Base-by-base conservation (phyloP, 2,797 vertebrate genomes). In the Lepidocolaptes lacrymiger region DNA sequence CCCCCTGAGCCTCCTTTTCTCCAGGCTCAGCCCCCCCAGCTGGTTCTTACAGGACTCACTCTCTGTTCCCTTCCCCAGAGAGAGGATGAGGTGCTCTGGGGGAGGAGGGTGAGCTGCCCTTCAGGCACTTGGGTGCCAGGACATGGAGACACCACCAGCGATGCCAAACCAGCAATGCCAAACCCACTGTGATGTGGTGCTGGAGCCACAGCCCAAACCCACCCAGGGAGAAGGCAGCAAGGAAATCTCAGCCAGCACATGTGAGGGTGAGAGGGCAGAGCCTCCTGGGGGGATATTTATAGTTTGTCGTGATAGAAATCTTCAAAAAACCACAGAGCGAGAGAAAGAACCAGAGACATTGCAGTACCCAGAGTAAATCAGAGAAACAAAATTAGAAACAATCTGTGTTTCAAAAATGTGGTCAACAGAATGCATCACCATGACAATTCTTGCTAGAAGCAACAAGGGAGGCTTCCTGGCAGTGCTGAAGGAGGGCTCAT, bases 391-490 rank as follows among this genome's bases (percentile, higher is more conserved):
- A 92, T 96, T 94, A 95, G 96, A 89, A 95, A 83, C 91, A 95
- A 93, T 91, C 96, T 91, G 91, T 85, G 91, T 87, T 92, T 85
- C 91, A 71, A 85, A 91, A 95, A 83, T 16, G 68, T 95, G 94
- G 96, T 85, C 96, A 96, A 71, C 89, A 94, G 91, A 89, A 95
- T n/a, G 93, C 85, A 94, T 96, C 96, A 91, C 85, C 91, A 95
- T 92, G 94, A 94, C 95, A 96, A 96, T 94, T 66, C 95, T 87
- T 80, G 94, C 89, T 96, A 94, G 95, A 96, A 96, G 95, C 96
- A 96, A 93, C 91, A 94, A 92, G 94, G 83, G 91, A 87, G 75
- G 91, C 63, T 95, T 89, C 78, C 87, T 92, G 95, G 92, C 71
- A 73, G 14, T 22, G 89, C 86, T 67, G 67, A 17, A 51, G 76